Evolutionary conservation across 2,888 invertebrate species (phyloP).

Genomic region (Furcula furcula): DNA sequence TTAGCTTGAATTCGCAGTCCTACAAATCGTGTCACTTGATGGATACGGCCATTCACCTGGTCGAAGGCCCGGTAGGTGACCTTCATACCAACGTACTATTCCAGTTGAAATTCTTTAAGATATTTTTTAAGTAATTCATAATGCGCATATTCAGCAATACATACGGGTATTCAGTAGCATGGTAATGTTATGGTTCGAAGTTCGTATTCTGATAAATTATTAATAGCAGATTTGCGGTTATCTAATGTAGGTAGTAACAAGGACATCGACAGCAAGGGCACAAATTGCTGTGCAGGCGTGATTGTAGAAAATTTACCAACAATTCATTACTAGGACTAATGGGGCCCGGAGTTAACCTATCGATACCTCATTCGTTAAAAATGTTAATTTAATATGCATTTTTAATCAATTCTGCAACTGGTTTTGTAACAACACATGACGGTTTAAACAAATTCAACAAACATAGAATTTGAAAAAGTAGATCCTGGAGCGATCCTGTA

Average conservation of each 20-base stretch:
- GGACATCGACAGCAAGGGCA: slow-evolving; percentile 29
- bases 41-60: slow-evolving; percentile 34
- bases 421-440: no score
- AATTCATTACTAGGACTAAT: no score
- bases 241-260: slow-evolving; percentile 27
- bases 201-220: neutral
- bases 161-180: neutral
- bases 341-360: no score
- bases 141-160: neutral
- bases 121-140: neutral
- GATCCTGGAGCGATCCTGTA: no score
- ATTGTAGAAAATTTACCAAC: no score
- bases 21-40: slow-evolving; percentile 1
- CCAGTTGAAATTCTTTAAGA: slow-evolving; percentile 18
- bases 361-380: no score
- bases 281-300: slow-evolving; percentile 16
- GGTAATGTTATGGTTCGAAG: neutral
- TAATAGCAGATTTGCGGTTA: neutral
- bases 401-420: no score
- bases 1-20: slow-evolving; percentile 1
- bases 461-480: no score
- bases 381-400: no score
- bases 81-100: slow-evolving; percentile 33
- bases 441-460: no score
- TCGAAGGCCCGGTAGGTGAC: slow-evolving; percentile 29